Conservation (phyloP, 2,888 invertebrate genomes). For the Pandemis corylana region DNA sequence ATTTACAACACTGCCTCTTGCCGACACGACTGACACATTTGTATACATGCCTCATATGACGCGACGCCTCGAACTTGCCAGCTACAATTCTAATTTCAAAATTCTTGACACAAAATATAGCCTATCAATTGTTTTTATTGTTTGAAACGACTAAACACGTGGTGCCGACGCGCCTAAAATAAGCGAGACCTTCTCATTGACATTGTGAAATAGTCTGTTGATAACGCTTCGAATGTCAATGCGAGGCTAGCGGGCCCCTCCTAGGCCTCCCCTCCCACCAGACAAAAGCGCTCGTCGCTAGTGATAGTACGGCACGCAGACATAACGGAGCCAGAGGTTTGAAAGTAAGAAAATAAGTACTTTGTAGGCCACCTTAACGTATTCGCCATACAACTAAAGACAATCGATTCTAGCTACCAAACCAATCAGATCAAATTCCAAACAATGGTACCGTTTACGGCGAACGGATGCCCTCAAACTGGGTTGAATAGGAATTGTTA, state of each 20-base stretch:
- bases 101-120: conserved; percentile 22
- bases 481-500: conserved; percentile 40
- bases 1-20: conserved; percentile 82
- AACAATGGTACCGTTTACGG: conserved; percentile 42
- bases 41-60: conserved; percentile 59
- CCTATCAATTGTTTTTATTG: conserved; percentile 30
- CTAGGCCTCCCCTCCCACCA: conserved; percentile 61
- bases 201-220: conserved; percentile 84
- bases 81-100: conserved; percentile 34
- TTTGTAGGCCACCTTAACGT: conserved; percentile 29
- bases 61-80: conserved; percentile 44
- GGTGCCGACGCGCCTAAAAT: conserved; percentile 73
- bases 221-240: conserved; percentile 82
- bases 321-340: conserved; percentile 38
- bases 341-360: conserved; percentile 24
- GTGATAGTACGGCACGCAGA: conserved; percentile 52
- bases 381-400: conserved; percentile 60
- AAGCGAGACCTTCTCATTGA: conserved; percentile 84
- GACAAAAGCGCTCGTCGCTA: conserved; percentile 56
- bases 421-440: conserved; percentile 32
- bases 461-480: conserved; percentile 45
- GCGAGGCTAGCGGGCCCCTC: conserved; percentile 77
- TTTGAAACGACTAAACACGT: conserved; percentile 58
- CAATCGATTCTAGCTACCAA: conserved; percentile 52
- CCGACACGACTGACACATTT: conserved; percentile 76